Conservation (phyloP, 2,113 vertebrate genomes). For the Erythrocercus mccallii region DNA sequence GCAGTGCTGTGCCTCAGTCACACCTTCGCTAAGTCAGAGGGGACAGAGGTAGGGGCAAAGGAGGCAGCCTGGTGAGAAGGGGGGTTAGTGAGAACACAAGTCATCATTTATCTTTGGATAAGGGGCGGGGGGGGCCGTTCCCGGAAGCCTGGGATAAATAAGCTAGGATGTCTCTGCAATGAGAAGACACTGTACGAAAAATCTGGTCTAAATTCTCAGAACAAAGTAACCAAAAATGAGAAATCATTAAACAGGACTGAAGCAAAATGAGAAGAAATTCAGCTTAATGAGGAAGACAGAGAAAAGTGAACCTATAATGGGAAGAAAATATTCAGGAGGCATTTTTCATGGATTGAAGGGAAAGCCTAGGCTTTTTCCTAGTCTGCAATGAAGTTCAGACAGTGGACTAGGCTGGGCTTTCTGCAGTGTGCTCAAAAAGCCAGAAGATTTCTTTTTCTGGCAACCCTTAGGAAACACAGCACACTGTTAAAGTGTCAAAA, state of each 20-base stretch:
- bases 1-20: neutral
- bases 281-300: neutral
- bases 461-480: neutral
- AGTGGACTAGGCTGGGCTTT: neutral
- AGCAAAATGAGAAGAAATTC: neutral
- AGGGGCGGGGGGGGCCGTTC: fast-evolving
- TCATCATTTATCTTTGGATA: neutral
- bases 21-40: fast-evolving
- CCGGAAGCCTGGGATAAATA: neutral
- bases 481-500: neutral
- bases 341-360: neutral
- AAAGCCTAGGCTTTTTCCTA: neutral
- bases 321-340: neutral
- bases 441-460: neutral
- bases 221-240: neutral
- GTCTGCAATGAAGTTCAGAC: neutral
- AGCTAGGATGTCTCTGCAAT: neutral
- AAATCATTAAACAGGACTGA: neutral
- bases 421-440: neutral
- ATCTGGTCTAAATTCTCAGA: neutral
- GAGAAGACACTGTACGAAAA: neutral
- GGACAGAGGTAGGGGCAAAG: neutral
- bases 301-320: neutral
- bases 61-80: neutral
- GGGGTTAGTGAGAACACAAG: neutral